phyloP scores from a whole-genome alignment of 1,140 invertebrate species.

The Archegozetes longisetosus region DNA sequence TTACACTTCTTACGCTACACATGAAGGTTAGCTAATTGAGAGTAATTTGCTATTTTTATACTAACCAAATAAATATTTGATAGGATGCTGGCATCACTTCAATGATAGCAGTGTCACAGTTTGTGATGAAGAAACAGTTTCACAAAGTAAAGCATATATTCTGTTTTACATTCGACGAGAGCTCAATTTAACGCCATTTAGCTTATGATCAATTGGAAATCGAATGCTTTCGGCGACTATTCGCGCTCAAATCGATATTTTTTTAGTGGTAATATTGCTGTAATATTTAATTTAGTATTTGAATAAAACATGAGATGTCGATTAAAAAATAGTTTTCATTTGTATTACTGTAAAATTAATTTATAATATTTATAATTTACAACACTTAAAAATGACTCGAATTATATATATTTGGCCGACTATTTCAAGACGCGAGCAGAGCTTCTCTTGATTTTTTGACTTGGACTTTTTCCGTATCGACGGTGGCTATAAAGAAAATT shows the following conservation, averaged over 20 bases:
- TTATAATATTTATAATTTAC: no score
- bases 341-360: no score
- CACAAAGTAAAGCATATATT: conserved; percentile 67
- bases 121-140: conserved; percentile 47
- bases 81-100: conserved; percentile 65
- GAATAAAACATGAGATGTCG: not conserved
- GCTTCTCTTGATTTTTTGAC: not conserved
- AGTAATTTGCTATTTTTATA: not conserved
- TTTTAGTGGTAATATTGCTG: not conserved
- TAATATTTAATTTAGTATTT: not conserved
- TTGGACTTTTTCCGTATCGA: not conserved
- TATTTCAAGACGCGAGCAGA: not conserved
- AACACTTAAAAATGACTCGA: not conserved
- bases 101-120: conserved; percentile 70
- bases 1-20: conserved; percentile 66
- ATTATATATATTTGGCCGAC: not conserved
- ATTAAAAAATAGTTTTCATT: not conserved
- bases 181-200: not conserved
- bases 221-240: not conserved
- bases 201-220: not conserved
- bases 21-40: conserved; percentile 40
- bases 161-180: conserved; percentile 57
- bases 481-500: no score
- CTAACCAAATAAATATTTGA: not conserved
- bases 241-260: not conserved